phyloP scores from a whole-genome alignment of 1,140 invertebrate genomes.

The Ceratina calcarata region DNA sequence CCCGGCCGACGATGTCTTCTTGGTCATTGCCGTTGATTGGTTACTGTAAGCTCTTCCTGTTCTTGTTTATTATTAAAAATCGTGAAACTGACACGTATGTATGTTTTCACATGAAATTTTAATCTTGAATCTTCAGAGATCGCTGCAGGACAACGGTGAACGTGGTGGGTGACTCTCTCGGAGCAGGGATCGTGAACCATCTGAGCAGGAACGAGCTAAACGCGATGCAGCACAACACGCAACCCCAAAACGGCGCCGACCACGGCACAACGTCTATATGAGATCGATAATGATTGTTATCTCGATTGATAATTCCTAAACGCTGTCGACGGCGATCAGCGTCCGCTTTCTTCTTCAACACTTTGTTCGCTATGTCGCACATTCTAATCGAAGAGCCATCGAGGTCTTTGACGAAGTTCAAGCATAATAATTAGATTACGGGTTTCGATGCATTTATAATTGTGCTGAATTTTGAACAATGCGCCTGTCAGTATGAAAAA shows the following conservation, averaged over 20 bases:
- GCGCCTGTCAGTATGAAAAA: too few species aligned
- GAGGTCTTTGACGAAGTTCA: not conserved
- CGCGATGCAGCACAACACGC: constrained; percentile 65
- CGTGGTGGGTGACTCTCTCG: constrained; percentile 92
- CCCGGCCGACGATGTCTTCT: constrained; percentile 89
- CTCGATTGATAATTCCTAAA: not conserved
- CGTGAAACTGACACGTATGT: not conserved
- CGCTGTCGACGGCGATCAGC: not conserved
- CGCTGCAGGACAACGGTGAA: constrained; percentile 94
- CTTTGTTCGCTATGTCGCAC: not conserved
- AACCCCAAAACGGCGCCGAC: constrained; percentile 70
- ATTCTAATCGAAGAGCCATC: not conserved
- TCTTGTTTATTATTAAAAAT: not conserved
- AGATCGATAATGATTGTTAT: constrained; percentile 21
- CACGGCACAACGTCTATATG: constrained; percentile 77
- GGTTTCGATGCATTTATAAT: too few species aligned
- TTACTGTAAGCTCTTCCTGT: constrained; percentile 85
- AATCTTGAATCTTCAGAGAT: constrained; percentile 84
- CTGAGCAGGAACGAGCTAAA: constrained; percentile 87
- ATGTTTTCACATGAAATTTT: not conserved
- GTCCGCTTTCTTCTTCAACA: not conserved
- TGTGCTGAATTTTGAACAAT: too few species aligned
- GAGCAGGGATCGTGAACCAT: constrained; percentile 92
- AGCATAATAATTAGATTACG: not conserved
- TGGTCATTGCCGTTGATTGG: constrained; percentile 94